Evolutionary conservation across 2,113 vertebrate species (phyloP), one percentile per base, ranked within the genome.

Genomic region (Collichthys lucidus): DNA sequence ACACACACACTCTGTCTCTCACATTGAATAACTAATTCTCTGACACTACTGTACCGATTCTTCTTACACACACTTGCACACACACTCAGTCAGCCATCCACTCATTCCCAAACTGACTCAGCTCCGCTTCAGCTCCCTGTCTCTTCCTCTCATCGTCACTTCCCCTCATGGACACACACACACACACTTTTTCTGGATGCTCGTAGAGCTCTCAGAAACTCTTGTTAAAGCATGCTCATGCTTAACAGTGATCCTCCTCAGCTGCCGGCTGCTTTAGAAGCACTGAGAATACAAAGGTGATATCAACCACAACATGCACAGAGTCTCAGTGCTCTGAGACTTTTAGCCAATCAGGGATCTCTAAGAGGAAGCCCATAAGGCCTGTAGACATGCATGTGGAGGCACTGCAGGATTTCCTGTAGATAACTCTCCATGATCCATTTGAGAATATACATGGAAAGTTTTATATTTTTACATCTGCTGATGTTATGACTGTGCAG

Each of bases 211-310:
- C 65, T 20, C 50, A 63, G n/a, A 79, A 55, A 71, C 55, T 59
- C 73, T 26, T 53, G 74, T 77, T 47, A 77, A 79, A 66, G 70
- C 56, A 50, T 40, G 60, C 61, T 70, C 56, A 61, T 40, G 66
- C 70, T 87, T 35, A 24, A 3, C 55, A 47, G 67, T 73, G 67
- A 77, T 79, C 86, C 65, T 44, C 74, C 47, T 81, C 88, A 90
- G 84, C 84, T 86, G 88, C 82, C 10, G 24, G 35, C 55, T 46
- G 80, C 2, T 83, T 87, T 72, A 50, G 29, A 73, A 63, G 73
- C 79, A 12, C 82, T 79, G 24, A 81, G 69, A 88, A 90, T 89
- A 87, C 81, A 90, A 85, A 55, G 77, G 44, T 73, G 74, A 76
- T 82, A 19, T 79, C 64, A 84, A 49, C 46, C 49, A 2, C 50